Evolutionary conservation across 2,797 vertebrate species (phyloP), one percentile per base, ranked within the genome.

Genomic region (Sebastes miniatus): DNA sequence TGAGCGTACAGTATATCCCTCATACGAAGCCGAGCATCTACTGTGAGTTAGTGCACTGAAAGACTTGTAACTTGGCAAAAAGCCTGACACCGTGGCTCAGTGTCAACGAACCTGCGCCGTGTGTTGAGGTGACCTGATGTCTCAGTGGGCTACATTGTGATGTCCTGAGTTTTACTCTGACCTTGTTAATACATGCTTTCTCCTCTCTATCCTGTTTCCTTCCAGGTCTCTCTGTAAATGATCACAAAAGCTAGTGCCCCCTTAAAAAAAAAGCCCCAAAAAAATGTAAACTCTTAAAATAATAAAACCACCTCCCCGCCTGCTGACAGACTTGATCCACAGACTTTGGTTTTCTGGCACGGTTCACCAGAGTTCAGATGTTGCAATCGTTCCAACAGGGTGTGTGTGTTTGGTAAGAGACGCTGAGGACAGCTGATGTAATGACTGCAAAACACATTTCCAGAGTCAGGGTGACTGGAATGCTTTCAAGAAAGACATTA

Each of bases 331-430:
- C 39, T 43, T 43, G 39, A 79, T 82, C 70, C 71, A 73, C 76
- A 86, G 91, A 93, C 91, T 90, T 89, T 74, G 47, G 81, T 88
- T 87, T 88, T 75, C 81, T 43, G 56, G 73, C 11, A 2, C 22
- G 36, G 92, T 93, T 94, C 87, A 91, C 50, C 75, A 81, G 84
- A 94, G 93, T 93, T 94, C 92, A 93, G 36, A 86, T 95, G 92
- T 95, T 93, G 94, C 93, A 95, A 95, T 93, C 57, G 1, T 39
- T 90, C 65, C 83, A 77, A 74, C 79, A 89, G 90, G 93, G 92
- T 87, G 93, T 94, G 78, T 69, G 87, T 84, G 79, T 89, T 89
- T 92, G 72, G 83, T 83, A 84, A 93, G 69, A 90, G 84, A 85
- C 84, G 82, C 87, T 32, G 80, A 89, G 84, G 78, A 84, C 83